These are phyloP conservation scores for Papilio polytes DNA, from an alignment of 1,140 invertebrate species.

Conservation along the genomic window DNA sequence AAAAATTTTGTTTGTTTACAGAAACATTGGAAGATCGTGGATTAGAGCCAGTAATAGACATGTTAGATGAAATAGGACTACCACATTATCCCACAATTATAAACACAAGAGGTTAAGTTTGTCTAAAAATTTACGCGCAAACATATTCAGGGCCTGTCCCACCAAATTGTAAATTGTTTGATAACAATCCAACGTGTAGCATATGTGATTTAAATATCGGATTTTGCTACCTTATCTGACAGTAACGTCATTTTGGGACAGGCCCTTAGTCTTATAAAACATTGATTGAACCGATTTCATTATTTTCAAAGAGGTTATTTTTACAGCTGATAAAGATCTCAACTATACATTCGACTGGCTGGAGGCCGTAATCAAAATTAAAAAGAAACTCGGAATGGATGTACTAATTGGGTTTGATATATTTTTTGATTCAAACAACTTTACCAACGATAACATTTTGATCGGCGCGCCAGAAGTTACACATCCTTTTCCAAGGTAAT, in stretches of 20 bases:
- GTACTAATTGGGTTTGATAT: conserved; percentile 88
- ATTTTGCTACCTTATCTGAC: too few relatives aligned
- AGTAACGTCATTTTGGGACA: too few relatives aligned
- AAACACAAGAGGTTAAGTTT: conserved; percentile 68
- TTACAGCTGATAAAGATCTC: conserved; percentile 61
- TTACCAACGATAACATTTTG: conserved; percentile 85
- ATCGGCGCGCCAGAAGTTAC: conserved; percentile 86
- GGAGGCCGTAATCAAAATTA: conserved; percentile 85
- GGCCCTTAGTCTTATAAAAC: too few relatives aligned
- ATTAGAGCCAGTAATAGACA: conserved; percentile 85
- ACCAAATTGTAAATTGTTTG: too few relatives aligned
- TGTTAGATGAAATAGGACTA: conserved; percentile 84
- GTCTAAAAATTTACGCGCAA: background rate
- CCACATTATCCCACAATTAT: conserved; percentile 85
- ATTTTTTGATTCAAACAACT: conserved; percentile 87
- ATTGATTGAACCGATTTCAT: background rate
- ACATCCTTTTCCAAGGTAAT: conserved; percentile 87
- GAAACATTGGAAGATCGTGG: conserved; percentile 85
- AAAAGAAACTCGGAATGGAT: conserved; percentile 86
- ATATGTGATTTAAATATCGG: too few relatives aligned
- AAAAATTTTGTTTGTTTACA: conserved; percentile 62
- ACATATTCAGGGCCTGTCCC: too few relatives aligned
- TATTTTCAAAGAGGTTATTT: background rate
- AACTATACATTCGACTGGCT: conserved; percentile 86
- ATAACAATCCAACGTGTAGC: too few relatives aligned